Evolutionary conservation across 2,113 vertebrate genomes (phyloP).

Genomic region (Parus major): DNA sequence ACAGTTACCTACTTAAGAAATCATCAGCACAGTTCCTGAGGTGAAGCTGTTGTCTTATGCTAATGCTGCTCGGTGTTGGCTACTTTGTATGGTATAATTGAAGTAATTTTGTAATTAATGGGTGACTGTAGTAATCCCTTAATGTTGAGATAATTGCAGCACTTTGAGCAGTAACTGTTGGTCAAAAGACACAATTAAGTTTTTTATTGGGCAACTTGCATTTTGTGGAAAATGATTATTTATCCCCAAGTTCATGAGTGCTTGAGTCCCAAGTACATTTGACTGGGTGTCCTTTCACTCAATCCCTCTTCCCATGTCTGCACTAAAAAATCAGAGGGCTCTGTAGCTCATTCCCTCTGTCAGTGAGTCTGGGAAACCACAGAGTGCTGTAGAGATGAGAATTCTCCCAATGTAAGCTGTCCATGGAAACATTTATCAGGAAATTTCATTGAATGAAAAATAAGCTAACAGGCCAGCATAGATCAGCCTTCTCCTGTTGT

Average conservation of each 20-base stretch:
- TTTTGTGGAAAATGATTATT: not conserved
- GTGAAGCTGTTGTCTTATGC: not conserved
- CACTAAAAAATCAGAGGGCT: not conserved
- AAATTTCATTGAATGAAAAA: not conserved
- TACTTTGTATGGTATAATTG: not conserved
- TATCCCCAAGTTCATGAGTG: not conserved
- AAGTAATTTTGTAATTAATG: not conserved
- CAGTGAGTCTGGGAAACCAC: not conserved
- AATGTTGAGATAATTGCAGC: not conserved
- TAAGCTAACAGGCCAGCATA: not conserved
- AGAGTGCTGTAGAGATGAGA: not conserved
- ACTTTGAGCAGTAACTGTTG: not conserved
- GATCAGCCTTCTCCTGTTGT: not conserved
- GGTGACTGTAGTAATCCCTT: not conserved
- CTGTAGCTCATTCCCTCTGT: not conserved
- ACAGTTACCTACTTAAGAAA: too few species aligned
- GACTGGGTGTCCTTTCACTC: not conserved
- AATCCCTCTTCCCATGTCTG: fast-evolving
- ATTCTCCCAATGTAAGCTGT: not conserved
- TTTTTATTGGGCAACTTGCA: not conserved
- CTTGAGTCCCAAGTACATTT: fast-evolving
- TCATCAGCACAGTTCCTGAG: not conserved
- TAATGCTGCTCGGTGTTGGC: not conserved
- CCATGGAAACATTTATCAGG: not conserved
- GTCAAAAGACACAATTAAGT: not conserved